A percentile compares a stretch with the other conserved stretches of the same genome.
Conservation (phyloP, 2,888 invertebrate genomes). For the Nemapogon koenigi region DNA sequence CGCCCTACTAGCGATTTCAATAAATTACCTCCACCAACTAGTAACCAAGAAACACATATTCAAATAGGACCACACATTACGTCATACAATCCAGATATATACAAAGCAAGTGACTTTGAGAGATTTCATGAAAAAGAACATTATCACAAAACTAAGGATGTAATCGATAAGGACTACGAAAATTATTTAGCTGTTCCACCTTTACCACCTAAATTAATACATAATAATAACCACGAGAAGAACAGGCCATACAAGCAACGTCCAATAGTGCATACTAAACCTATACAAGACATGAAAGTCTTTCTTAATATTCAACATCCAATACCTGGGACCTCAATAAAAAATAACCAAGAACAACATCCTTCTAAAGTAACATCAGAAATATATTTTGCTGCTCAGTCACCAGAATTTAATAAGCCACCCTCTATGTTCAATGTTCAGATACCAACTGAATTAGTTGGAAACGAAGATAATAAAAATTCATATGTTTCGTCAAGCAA, state of each 20-base stretch:
- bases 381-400: conserved; percentile 54
- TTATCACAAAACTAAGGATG: conserved; percentile 31
- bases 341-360: conserved; percentile 25
- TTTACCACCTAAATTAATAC: conserved; percentile 43
- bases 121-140: conserved; percentile 24
- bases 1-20: conserved; percentile 28
- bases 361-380: conserved; percentile 58
- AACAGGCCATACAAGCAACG: conserved; percentile 41
- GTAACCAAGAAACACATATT: conserved; percentile 52
- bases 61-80: conserved; percentile 54
- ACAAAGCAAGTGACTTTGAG: conserved; percentile 33
- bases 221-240: conserved; percentile 32
- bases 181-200: conserved; percentile 53
- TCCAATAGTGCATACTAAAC: conserved; percentile 47
- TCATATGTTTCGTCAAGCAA: conserved; percentile 12
- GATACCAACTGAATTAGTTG: conserved; percentile 32
- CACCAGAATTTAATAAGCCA: conserved; percentile 34
- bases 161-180: conserved; percentile 56
- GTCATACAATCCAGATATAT: conserved; percentile 43
- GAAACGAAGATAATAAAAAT: conserved; percentile 25
- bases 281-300: conserved; percentile 53
- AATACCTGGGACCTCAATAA: conserved; percentile 26
- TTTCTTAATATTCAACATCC: conserved; percentile 54
- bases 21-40: conserved; percentile 48
- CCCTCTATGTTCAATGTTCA: conserved; percentile 48